These are phyloP conservation scores for Philypnodon macrostomus DNA, from an alignment of 2,797 vertebrate genomes.

Conservation along the genomic window DNA sequence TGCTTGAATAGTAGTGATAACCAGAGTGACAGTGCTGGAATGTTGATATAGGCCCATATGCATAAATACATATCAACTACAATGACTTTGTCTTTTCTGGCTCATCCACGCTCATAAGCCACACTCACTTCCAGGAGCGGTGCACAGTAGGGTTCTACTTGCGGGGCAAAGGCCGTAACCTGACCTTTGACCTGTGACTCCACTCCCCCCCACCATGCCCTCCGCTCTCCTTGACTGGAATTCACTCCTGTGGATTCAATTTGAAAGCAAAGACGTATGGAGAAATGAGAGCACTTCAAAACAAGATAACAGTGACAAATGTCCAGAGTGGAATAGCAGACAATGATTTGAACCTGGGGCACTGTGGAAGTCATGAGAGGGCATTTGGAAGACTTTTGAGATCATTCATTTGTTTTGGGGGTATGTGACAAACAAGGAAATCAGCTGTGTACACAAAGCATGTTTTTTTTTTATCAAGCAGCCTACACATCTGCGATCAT, in stretches of 20 bases:
- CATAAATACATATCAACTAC: constrained; percentile 41
- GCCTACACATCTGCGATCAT: too few species aligned
- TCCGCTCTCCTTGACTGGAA: constrained; percentile 53
- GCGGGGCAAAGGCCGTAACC: constrained; percentile 50
- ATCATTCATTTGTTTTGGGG: constrained; percentile 14
- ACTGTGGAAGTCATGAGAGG: constrained; percentile 1
- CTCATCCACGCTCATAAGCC: constrained; percentile 8
- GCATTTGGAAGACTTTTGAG: constrained; percentile 5
- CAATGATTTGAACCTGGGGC: constrained; percentile 12
- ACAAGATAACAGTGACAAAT: constrained; percentile 58
- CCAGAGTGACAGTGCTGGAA: constrained; percentile 34
- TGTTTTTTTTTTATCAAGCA: neutral
- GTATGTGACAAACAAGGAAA: constrained; percentile 7
- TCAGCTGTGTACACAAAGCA: constrained; percentile 14
- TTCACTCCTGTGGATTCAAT: constrained; percentile 69
- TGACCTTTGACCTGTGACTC: constrained; percentile 40
- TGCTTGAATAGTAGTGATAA: constrained; percentile 27
- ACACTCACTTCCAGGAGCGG: constrained; percentile 27
- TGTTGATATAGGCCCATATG: constrained; percentile 30
- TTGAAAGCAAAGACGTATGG: constrained; percentile 41
- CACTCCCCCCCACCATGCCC: constrained; percentile 21
- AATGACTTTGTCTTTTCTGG: constrained; percentile 21
- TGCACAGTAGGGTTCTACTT: constrained; percentile 58
- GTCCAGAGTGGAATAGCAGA: constrained; percentile 29
- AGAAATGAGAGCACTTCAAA: constrained; percentile 26